These are phyloP conservation scores for Orthosia gothica DNA, from an alignment of 2,888 invertebrate genomes.

Conservation along the genomic window DNA sequence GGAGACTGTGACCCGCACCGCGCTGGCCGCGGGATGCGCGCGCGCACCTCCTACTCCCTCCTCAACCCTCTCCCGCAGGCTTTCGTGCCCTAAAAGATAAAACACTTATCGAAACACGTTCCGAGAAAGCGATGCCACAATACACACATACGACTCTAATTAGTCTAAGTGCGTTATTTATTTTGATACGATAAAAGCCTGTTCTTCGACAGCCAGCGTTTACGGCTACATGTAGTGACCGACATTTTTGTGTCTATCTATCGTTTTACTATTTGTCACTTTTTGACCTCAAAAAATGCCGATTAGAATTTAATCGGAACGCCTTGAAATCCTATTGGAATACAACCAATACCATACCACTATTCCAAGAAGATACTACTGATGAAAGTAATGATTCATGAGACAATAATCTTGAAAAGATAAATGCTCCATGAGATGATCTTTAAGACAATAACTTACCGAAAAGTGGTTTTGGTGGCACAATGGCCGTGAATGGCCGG, in stretches of 20 bases:
- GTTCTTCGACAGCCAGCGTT: conserved; percentile 55
- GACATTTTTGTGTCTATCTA: conserved; percentile 45
- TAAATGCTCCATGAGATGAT: conserved; percentile 52
- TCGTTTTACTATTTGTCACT: conserved; percentile 32
- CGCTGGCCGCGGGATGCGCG: conserved; percentile 63
- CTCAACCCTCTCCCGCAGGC: conserved; percentile 78
- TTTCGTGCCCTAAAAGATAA: conserved; percentile 75
- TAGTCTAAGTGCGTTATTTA: conserved; percentile 82
- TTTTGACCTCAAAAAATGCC: conserved; percentile 26
- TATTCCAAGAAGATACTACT: conserved; percentile 5
- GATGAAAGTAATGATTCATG: conserved; percentile 39
- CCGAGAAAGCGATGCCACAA: conserved; percentile 76
- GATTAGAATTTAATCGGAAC: conserved; percentile 9
- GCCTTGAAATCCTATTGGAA: conserved; percentile 23
- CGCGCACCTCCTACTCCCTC: conserved; percentile 71
- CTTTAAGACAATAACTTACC: conserved; percentile 56
- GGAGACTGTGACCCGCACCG: conserved; percentile 55
- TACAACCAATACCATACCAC: background rate
- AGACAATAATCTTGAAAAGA: conserved; percentile 29
- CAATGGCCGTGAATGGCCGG: conserved; percentile 62
- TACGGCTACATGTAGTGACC: conserved; percentile 56
- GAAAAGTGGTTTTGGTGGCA: conserved; percentile 55
- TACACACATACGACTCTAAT: conserved; percentile 75
- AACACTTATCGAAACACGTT: conserved; percentile 79
- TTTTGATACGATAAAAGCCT: conserved; percentile 71